Conservation (phyloP, 2,113 vertebrate species). For the Hylia prasina region DNA sequence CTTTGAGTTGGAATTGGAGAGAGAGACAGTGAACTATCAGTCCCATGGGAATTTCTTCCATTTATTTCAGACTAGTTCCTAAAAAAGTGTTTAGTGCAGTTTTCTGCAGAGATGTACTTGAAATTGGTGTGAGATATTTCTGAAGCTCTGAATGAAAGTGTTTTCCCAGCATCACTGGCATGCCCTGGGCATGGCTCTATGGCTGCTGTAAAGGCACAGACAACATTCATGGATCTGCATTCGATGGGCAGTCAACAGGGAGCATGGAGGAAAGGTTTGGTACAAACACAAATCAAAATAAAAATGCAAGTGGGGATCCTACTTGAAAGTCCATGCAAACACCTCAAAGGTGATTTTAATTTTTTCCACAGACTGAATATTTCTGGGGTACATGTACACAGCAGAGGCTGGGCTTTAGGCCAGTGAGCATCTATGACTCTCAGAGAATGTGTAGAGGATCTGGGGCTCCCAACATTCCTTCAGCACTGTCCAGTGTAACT, state of each 20-base stretch:
- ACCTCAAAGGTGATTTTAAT: neutral
- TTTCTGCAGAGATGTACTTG: neutral
- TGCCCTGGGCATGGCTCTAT: rapidly evolving
- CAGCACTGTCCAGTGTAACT: neutral
- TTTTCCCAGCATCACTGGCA: neutral
- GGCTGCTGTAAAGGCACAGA: neutral
- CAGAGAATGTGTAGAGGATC: neutral
- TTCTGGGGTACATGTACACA: neutral
- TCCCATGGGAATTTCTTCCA: neutral
- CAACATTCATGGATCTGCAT: neutral
- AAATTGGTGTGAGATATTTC: neutral
- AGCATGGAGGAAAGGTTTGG: neutral
- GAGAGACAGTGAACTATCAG: neutral
- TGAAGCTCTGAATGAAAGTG: neutral
- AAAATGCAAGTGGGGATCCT: neutral
- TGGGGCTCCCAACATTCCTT: neutral
- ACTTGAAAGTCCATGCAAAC: neutral
- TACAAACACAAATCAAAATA: neutral
- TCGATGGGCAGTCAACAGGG: neutral
- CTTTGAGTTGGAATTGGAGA: neutral
- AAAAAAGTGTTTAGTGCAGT: neutral
- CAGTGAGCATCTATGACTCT: neutral
- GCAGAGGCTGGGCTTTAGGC: neutral
- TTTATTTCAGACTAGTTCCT: neutral
- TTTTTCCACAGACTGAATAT: neutral